Percentiles rank a stretch among this genome's conserved stretches.
Evolutionary conservation across 2,113 vertebrate species (phyloP).

Genomic region (Caranx melampygus): DNA sequence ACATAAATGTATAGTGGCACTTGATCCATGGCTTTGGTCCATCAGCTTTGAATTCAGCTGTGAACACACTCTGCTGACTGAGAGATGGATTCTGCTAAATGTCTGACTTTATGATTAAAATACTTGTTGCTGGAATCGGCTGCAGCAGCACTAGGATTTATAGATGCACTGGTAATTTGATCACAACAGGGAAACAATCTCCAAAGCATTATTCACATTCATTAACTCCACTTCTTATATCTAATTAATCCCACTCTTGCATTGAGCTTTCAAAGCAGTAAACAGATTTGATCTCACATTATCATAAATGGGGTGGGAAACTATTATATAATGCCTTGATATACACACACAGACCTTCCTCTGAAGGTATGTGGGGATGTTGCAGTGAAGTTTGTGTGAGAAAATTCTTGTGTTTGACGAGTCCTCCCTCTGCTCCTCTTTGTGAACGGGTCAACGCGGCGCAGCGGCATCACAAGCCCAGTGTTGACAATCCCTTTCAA

Average conservation of each 20-base stretch:
- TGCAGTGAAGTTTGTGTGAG: background rate
- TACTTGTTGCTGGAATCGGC: background rate
- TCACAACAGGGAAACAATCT: slow-evolving; percentile 30
- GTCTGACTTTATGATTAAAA: background rate
- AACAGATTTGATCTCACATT: slow-evolving; percentile 27
- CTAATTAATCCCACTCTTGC: slow-evolving; percentile 40
- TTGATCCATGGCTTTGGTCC: background rate
- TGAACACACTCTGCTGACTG: background rate
- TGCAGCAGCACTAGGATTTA: slow-evolving; percentile 23
- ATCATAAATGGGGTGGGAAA: background rate
- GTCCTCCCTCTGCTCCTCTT: background rate
- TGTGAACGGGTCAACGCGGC: background rate
- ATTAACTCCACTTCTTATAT: slow-evolving; percentile 36
- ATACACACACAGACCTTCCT: background rate
- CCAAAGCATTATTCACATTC: slow-evolving; percentile 21
- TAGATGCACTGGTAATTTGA: background rate
- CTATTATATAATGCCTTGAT: background rate
- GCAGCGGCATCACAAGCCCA: background rate
- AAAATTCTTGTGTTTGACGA: slow-evolving; percentile 11
- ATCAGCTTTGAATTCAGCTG: background rate
- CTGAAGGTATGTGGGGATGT: background rate
- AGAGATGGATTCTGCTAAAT: background rate
- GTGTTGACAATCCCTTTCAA: slow-evolving; percentile 53
- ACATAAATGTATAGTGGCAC: background rate
- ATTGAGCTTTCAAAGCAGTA: slow-evolving; percentile 1